These are phyloP conservation scores for Zaprionus africanus DNA, from an alignment of 1,140 invertebrate genomes.

Conservation along the genomic window DNA sequence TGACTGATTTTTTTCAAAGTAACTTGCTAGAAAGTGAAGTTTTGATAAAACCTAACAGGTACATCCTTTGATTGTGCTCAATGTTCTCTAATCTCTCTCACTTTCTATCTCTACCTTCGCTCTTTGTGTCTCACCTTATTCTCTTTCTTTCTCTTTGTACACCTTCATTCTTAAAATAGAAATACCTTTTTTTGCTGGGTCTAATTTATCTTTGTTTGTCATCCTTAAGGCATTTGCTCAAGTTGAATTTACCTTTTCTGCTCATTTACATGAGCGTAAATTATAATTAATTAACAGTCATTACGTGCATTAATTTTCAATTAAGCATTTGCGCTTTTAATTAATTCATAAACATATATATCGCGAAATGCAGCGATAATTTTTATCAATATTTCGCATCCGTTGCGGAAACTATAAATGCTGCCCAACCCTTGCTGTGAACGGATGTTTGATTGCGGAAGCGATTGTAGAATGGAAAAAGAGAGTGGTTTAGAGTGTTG, in stretches of 20 bases:
- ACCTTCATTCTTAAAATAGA: not conserved
- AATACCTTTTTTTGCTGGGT: not conserved
- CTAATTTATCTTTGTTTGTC: not conserved
- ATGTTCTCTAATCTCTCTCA: not conserved
- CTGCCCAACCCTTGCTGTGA: not conserved
- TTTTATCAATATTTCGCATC: constrained; percentile 10
- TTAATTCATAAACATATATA: not conserved
- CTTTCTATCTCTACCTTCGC: not conserved
- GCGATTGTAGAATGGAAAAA: not conserved
- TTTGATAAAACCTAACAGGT: too few relatives aligned
- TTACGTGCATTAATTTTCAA: constrained; percentile 12
- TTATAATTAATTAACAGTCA: constrained; percentile 12
- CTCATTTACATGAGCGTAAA: not conserved
- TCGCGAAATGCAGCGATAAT: not conserved
- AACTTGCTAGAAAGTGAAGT: too few relatives aligned
- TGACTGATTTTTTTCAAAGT: too few relatives aligned
- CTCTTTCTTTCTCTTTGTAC: not conserved
- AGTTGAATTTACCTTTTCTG: not conserved
- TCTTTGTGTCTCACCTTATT: not conserved
- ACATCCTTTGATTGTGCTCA: not conserved
- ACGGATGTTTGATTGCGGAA: not conserved
- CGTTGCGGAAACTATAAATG: constrained; percentile 2
- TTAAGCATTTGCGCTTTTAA: constrained; percentile 9
- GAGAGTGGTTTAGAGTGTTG: not conserved
- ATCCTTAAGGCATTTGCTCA: not conserved